Percentiles rank a stretch among this genome's conserved stretches.
Evolutionary conservation across 2,888 invertebrate genomes (phyloP).

Genomic region (Leptarthrus brevirostris): DNA sequence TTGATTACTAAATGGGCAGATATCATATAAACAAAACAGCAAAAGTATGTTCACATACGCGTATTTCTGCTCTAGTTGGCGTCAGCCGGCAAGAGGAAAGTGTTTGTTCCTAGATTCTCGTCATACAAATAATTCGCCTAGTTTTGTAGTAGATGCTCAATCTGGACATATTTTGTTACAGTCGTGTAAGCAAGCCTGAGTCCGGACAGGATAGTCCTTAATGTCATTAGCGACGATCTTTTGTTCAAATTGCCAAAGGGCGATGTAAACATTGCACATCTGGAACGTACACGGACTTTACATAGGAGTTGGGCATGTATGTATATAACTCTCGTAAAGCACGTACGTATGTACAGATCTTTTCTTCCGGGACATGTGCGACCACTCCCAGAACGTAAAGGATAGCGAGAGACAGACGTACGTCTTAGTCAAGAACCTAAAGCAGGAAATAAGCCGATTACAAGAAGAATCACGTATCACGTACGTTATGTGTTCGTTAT

Average conservation of each 20-base stretch:
- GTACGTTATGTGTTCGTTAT: slow-evolving; percentile 20
- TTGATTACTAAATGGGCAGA: slow-evolving; percentile 21
- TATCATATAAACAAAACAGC: slow-evolving; percentile 9
- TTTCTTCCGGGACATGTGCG: not conserved
- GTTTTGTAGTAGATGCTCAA: not conserved
- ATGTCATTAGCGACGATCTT: not conserved
- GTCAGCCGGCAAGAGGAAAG: too few relatives aligned
- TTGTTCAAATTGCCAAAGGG: slow-evolving; percentile 3
- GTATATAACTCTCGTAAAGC: too few relatives aligned
- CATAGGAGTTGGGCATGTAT: too few relatives aligned
- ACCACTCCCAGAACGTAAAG: not conserved
- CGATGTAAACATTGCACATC: not conserved
- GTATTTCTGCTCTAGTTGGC: too few relatives aligned
- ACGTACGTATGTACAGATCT: too few relatives aligned
- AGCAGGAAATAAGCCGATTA: slow-evolving; percentile 20
- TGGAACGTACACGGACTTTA: too few relatives aligned
- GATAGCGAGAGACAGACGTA: not conserved
- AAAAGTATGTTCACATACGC: not conserved
- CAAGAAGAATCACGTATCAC: slow-evolving; percentile 25
- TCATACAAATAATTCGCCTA: slow-evolving; percentile 5
- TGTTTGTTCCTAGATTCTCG: too few relatives aligned
- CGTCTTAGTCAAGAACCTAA: not conserved
- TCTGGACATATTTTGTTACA: slow-evolving; percentile 11
- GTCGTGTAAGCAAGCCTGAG: slow-evolving; percentile 17
- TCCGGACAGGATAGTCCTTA: not conserved